A percentile compares a stretch with the other conserved stretches of the same genome.
These are phyloP conservation scores for Stigmatopora argus DNA, from an alignment of 2,113 vertebrate species.

Conservation along the genomic window DNA sequence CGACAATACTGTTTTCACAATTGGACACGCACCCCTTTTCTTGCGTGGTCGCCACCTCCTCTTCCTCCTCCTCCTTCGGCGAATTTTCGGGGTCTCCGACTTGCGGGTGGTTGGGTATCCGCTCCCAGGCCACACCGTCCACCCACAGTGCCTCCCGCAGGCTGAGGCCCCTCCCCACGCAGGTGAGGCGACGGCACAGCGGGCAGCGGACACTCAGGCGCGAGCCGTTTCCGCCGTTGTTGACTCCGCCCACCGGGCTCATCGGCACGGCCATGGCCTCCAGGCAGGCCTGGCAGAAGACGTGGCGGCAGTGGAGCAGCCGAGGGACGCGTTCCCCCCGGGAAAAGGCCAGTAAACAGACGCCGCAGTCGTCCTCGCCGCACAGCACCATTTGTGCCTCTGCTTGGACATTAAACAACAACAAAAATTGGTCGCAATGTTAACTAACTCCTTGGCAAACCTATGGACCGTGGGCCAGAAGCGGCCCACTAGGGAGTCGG, in stretches of 20 bases:
- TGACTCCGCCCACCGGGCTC: background rate
- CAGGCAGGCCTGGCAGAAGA: conserved; percentile 10
- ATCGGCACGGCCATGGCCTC: background rate
- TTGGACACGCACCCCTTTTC: background rate
- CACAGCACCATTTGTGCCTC: background rate
- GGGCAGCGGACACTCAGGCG: background rate
- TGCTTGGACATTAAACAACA: no score
- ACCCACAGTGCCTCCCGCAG: conserved; percentile 4
- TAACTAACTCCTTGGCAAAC: no score
- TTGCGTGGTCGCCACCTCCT: background rate
- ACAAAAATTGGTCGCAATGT: no score
- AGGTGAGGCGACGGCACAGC: conserved; percentile 7
- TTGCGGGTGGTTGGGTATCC: background rate
- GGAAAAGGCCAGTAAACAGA: conserved; percentile 1
- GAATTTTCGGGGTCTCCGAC: background rate
- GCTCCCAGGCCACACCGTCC: background rate
- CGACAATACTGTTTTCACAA: no score
- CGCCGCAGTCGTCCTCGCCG: conserved; percentile 1
- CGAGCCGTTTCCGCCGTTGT: background rate
- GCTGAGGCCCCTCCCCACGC: conserved; percentile 1
- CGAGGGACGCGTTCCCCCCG: conserved; percentile 1
- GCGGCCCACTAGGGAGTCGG: no score
- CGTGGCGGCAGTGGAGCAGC: background rate
- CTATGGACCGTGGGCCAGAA: no score
- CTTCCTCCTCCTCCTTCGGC: background rate